Conservation (phyloP, 2,113 vertebrate species). For the Alectura lathami region DNA sequence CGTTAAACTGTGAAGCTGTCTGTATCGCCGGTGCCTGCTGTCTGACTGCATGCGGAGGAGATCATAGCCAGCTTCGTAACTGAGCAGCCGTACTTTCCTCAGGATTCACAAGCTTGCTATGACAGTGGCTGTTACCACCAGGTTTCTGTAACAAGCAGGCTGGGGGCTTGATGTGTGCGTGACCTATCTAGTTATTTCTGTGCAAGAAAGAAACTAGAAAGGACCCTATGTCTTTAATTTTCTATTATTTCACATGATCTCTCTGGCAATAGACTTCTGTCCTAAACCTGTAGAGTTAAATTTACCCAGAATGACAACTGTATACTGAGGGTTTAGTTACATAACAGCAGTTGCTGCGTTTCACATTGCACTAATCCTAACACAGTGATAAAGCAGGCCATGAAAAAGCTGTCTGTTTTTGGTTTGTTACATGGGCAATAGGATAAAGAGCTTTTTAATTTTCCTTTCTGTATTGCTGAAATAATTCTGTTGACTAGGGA, state of each 20-base stretch:
- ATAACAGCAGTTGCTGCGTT: conserved; percentile 78
- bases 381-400: conserved; percentile 63
- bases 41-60: background rate
- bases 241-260: conserved; percentile 50
- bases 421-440: conserved; percentile 19
- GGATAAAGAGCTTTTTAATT: conserved; percentile 52
- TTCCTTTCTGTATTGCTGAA: background rate
- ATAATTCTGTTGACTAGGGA: conserved; percentile 34
- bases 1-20: conserved; percentile 22
- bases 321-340: conserved; percentile 80
- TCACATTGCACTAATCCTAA: conserved; percentile 75
- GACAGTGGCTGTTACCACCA: background rate
- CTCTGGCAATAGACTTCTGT: conserved; percentile 70
- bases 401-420: conserved; percentile 35
- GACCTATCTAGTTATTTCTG: background rate
- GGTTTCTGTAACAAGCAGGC: background rate
- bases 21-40: conserved; percentile 19
- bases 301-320: conserved; percentile 83
- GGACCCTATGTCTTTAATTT: conserved; percentile 72
- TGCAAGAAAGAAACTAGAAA: background rate
- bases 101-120: background rate
- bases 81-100: conserved; percentile 51
- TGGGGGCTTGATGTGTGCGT: background rate
- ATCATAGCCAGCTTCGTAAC: conserved; percentile 29
- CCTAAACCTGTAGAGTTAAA: conserved; percentile 83